Evolutionary conservation across 2,797 vertebrate genomes (phyloP).

Genomic region (Coendou prehensilis): DNA sequence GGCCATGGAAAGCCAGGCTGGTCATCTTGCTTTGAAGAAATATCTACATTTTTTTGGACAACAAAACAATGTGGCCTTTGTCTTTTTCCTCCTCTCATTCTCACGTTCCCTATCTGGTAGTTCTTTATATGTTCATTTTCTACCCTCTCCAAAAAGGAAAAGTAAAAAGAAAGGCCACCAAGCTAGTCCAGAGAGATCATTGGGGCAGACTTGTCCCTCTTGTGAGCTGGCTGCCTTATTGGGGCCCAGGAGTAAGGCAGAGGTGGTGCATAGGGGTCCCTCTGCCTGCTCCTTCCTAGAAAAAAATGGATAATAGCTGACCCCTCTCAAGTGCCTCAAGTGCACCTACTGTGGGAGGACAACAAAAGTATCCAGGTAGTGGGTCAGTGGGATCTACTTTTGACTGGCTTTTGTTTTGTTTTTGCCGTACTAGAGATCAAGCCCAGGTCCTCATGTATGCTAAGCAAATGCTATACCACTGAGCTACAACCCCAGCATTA

Average conservation of each 20-base stretch:
- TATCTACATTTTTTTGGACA: slow-evolving; percentile 83
- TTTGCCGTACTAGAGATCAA: not conserved
- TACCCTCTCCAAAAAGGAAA: not conserved
- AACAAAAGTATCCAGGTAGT: not conserved
- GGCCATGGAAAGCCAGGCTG: not conserved
- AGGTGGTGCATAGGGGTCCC: not conserved
- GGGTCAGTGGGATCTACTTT: not conserved
- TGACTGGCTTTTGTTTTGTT: not conserved
- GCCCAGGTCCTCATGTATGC: not conserved
- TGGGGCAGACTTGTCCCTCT: not conserved
- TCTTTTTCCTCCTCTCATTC: slow-evolving; percentile 78
- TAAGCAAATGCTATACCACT: not conserved
- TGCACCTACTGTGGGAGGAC: not conserved
- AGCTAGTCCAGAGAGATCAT: slow-evolving; percentile 33
- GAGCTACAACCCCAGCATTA: not conserved
- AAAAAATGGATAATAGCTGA: not conserved
- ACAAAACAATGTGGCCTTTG: slow-evolving; percentile 87
- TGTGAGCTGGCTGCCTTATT: slow-evolving; percentile 45
- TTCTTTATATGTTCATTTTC: slow-evolving; percentile 76
- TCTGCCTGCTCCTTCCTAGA: not conserved
- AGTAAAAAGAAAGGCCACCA: not conserved
- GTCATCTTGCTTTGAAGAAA: slow-evolving; percentile 84
- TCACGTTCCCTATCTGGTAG: slow-evolving; percentile 68
- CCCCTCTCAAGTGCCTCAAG: not conserved
- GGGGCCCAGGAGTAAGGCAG: not conserved